A percentile compares a stretch with the other conserved stretches of the same genome.
Conservation (phyloP, 2,113 vertebrate genomes). For the Eretmochelys imbricata region DNA sequence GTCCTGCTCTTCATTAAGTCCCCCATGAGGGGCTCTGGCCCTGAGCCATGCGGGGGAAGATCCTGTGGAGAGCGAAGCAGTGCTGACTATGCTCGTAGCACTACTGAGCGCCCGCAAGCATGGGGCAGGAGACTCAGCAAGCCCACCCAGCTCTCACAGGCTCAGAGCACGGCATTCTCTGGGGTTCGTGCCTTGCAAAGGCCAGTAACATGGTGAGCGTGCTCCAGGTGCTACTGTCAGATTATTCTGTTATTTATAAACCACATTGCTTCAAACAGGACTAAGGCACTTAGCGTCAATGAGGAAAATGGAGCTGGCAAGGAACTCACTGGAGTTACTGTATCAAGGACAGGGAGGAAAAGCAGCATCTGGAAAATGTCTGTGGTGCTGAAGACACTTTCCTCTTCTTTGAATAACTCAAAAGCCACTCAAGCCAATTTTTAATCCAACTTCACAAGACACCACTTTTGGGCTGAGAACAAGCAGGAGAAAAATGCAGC, state of each 20-base stretch:
- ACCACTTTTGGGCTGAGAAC: background rate
- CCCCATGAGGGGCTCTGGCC: background rate
- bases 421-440: slow-evolving; percentile 5
- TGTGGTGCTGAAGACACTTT: background rate
- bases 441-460: slow-evolving; percentile 12
- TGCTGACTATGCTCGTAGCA: fast-evolving
- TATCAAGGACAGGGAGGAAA: background rate
- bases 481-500: slow-evolving; percentile 32
- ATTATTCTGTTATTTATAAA: background rate
- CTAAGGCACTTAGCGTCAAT: background rate
- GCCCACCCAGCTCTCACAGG: background rate
- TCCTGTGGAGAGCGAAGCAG: background rate
- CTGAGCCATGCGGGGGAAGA: background rate
- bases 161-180: background rate
- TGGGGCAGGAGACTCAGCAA: background rate
- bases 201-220: background rate
- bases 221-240: background rate
- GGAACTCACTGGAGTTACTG: background rate
- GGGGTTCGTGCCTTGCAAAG: background rate
- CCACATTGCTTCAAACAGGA: background rate
- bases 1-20: background rate
- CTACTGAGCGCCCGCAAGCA: background rate
- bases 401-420: slow-evolving; percentile 1
- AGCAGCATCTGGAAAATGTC: background rate
- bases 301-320: background rate